Conservation (phyloP, 2,113 vertebrate genomes). For the Gymnorhina tibicen region DNA sequence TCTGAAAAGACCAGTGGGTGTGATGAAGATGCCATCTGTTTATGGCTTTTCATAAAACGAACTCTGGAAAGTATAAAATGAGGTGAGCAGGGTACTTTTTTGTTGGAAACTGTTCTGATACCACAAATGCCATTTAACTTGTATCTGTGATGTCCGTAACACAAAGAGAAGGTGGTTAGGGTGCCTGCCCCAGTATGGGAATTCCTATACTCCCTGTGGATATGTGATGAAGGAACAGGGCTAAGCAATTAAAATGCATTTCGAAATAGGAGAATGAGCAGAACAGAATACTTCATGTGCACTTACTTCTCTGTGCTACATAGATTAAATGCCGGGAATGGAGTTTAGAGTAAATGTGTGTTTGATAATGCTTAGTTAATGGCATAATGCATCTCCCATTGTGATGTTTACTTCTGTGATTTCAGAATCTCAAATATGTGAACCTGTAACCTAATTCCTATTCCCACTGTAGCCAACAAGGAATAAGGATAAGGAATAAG, state of each 20-base stretch:
- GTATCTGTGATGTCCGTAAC: accelerated
- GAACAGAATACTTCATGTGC: not conserved
- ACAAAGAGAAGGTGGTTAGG: not conserved
- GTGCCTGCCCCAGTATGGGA: not conserved
- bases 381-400: not conserved
- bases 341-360: not conserved
- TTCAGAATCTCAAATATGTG: not conserved
- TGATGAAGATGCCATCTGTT: not conserved
- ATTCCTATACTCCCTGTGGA: not conserved
- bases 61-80: not conserved
- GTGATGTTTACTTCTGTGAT: not conserved
- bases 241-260: not conserved
- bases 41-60: not conserved
- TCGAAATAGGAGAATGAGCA: not conserved
- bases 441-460: not conserved
- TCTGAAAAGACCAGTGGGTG: not conserved
- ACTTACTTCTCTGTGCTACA: not conserved
- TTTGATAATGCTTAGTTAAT: not conserved
- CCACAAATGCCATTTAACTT: not conserved
- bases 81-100: not conserved
- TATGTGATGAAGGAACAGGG: not conserved
- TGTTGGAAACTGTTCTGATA: not conserved
- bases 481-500: not conserved
- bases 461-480: not conserved
- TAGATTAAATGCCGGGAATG: not conserved